Base-by-base conservation (phyloP, 2,888 invertebrate genomes). In the Ormyrus thymus region DNA sequence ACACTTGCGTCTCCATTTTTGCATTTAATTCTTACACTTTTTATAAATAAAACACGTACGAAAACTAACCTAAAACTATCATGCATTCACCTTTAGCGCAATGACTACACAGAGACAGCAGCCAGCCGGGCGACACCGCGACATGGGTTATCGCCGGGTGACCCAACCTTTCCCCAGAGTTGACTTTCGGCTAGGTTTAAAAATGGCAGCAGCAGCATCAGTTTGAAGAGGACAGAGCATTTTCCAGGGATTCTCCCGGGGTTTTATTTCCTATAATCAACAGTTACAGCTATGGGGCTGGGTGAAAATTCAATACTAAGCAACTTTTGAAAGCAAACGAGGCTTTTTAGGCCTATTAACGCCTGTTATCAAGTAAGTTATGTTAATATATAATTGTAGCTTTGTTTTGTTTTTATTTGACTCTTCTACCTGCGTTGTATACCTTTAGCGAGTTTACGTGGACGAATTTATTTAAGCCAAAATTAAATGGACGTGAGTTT, bases 1-100 rank as follows among this genome's bases (percentile, higher is more conserved):
- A 78, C 59, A 82, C 84, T 84, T 86, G 88, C 78, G 69, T 84
- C 73, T 89, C 89, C 87, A 89, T 88, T 62, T 29, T 29, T 29
- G 29, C 29, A 29, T 29, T 29, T 29, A 29, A 53, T 79, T 70
- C 15, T 15, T 61, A 13, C 29, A 1, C 53, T 13, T 53, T 58
- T 69, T 46, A 29, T 29, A 56, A 55, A 51, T 11, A 64, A 55
- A 8, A 58, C 53, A n/a, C n/a, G 50, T 53, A 61, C 4, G 9
- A 61, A 53, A 75, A n/a, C 51, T 75, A 75, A 75, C 75, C 75
- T 75, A 75, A 3, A 29, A 29, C 3, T 29, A 29, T 29, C 29
- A 29, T 29, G 29, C 29, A 29, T 3, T 29, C 29, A 29, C 29
- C 29, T 29, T 29, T 29, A 29, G 3, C 29, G 29, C 29, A 29